Evolutionary conservation across 2,888 invertebrate species (phyloP), one percentile per base, ranked within the genome.

Genomic region (Theodoxus fluviatilis): DNA sequence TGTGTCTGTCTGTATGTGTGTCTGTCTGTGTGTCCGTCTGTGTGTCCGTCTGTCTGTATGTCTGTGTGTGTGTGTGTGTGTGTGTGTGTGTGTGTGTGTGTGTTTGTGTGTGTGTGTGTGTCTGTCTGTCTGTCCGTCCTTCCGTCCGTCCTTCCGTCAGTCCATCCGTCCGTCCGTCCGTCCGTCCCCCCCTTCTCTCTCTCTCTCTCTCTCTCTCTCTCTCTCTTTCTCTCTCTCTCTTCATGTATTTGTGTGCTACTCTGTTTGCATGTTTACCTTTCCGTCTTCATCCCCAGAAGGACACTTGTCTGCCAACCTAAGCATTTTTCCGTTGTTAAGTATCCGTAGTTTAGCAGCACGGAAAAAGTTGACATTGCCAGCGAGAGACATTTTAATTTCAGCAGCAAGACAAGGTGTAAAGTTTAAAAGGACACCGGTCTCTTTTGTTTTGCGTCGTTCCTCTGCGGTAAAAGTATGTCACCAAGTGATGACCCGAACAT

Each of bases 191-290:
- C 31, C 9, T 25, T 59, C 28, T 59, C 37, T 63, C 63, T 63
- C 35, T 63, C 37, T 33, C 18, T 63, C 37, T n/a, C 18, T 63
- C 25, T 57, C 57, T 57, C 28, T 57, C 3, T 57, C 57, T 25
- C 28, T 25, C 3, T 57, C 31, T 33, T 2, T 33, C 59, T 33
- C 59, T 33, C 59, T 59, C 35, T 59, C 59, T 59, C 6, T 59
- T n/a, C 4, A 22, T 49, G 25, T 49, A 7, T 49, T 4, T 49
- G 22, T 52, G 6, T 6, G 52, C 6, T 25, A 52, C 12, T 15
- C 6, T 52, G 15, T 7, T n/a, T 7, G 6, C 22, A 25, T 52
- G 15, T 18, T 52, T 52, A 6, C 12, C n/a, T n/a, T n/a, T n/a
- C n/a, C n/a, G n/a, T n/a, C n/a, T n/a, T n/a, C n/a, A n/a, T n/a